phyloP scores from a whole-genome alignment of 2,797 vertebrate species.

The Carcharodon carcharias region DNA sequence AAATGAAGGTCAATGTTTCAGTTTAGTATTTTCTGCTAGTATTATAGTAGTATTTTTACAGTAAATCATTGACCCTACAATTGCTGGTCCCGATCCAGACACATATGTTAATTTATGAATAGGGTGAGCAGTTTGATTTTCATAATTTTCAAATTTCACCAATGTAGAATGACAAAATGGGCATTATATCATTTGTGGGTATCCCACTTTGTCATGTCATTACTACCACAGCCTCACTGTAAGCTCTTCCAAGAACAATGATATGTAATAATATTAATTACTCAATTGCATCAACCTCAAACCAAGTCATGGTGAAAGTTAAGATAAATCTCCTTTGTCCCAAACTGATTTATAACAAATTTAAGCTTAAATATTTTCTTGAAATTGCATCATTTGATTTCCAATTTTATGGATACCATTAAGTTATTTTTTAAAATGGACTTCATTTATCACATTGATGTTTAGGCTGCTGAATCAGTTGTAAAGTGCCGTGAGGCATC shows the following conservation, averaged over 20 bases:
- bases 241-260: neutral
- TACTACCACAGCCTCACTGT: neutral
- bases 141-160: neutral
- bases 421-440: neutral
- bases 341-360: neutral
- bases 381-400: neutral
- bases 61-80: neutral
- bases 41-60: neutral
- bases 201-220: neutral
- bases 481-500: neutral
- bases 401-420: neutral
- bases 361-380: neutral
- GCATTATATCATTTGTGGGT: neutral
- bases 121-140: neutral
- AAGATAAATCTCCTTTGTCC: neutral
- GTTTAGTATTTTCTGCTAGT: neutral
- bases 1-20: neutral
- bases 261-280: neutral
- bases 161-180: neutral
- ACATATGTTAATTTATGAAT: neutral
- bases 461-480: neutral
- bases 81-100: neutral
- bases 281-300: neutral
- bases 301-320: neutral
- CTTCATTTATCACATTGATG: neutral